A percentile compares a stretch with the other conserved stretches of the same genome.
Conservation (phyloP, 2,888 invertebrate genomes). For the Ceraclea dissimilis region DNA sequence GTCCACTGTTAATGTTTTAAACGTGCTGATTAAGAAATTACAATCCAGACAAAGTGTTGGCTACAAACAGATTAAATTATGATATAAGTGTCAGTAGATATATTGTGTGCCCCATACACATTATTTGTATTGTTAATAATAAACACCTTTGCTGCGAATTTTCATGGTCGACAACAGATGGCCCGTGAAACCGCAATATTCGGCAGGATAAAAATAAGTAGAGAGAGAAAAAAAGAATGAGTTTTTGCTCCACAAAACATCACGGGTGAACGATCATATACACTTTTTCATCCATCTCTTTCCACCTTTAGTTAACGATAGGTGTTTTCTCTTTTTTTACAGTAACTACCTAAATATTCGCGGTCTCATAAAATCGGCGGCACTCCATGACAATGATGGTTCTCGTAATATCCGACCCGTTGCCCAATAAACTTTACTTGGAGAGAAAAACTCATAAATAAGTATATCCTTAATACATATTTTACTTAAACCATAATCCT, state of each 20-base stretch:
- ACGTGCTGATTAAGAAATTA: background rate
- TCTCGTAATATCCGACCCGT: background rate
- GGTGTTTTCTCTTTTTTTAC: too few species aligned
- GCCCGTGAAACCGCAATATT: background rate
- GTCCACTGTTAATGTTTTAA: too few species aligned
- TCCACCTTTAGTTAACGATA: background rate
- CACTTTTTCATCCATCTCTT: background rate
- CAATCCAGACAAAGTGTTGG: background rate
- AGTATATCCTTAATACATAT: too few species aligned
- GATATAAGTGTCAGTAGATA: too few species aligned
- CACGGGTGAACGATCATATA: background rate
- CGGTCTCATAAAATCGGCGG: too few species aligned
- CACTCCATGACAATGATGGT: too few species aligned
- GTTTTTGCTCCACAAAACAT: constrained; percentile 1
- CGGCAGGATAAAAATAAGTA: background rate
- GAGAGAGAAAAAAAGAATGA: background rate
- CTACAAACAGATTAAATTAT: too few species aligned
- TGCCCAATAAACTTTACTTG: background rate
- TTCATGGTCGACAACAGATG: constrained; percentile 1
- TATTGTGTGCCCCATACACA: background rate
- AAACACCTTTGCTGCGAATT: background rate
- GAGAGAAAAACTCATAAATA: background rate
- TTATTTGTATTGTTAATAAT: background rate
- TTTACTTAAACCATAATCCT: too few species aligned
- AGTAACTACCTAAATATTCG: too few species aligned